Base-by-base conservation (phyloP, 37 sponge, comb jelly and placozoan species). In the Corticium candelabrum region DNA sequence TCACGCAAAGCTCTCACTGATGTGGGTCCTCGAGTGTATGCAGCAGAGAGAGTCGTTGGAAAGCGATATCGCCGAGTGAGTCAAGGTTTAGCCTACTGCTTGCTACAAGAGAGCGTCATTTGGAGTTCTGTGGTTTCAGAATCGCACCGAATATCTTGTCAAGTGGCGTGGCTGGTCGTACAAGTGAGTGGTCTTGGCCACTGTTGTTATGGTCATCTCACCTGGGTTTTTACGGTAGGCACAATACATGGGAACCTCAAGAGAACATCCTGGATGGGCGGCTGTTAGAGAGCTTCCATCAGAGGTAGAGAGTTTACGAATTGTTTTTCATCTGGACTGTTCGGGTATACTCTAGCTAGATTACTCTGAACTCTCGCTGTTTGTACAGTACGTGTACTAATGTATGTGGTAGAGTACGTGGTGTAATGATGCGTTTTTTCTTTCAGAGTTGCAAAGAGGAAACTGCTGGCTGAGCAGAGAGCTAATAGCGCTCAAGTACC, bases 121-220 rank as follows among this genome's bases (percentile, higher is more conserved):
- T n/a, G n/a, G n/a, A n/a, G n/a, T n/a, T n/a, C n/a, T n/a, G n/a
- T n/a, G n/a, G n/a, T n/a, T n/a, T n/a, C n/a, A n/a, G n/a, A n/a
- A n/a, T n/a, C 11, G 62, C 15, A 11, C 11, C 11, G 62, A 50
- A 50, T 50, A 27, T 50, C 62, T 50, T 21, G 62, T 50, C 62
- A 50, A 50, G 62, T 50, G 62, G 62, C 62, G 62, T 21, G 62
- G 62, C 62, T 50, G 62, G 62, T 50, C 62, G 15, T 50, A 50
- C 62, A 50, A 50, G 62, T 50, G 62, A 50, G 62, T 21, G 15
- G 62, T 27, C 15, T 27, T 50, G 11, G 62, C 62, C 15, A 50
- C 62, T 11, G 15, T 11, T 50, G 15, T 50, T 50, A 11, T 50
- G 62, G 62, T 27, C 21, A 27, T 11, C 62, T 50, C 62, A 21